Percentiles rank a stretch among this genome's conserved stretches.
phyloP scores from a whole-genome alignment of 2,888 invertebrate species.

The Phytoseiulus persimilis region DNA sequence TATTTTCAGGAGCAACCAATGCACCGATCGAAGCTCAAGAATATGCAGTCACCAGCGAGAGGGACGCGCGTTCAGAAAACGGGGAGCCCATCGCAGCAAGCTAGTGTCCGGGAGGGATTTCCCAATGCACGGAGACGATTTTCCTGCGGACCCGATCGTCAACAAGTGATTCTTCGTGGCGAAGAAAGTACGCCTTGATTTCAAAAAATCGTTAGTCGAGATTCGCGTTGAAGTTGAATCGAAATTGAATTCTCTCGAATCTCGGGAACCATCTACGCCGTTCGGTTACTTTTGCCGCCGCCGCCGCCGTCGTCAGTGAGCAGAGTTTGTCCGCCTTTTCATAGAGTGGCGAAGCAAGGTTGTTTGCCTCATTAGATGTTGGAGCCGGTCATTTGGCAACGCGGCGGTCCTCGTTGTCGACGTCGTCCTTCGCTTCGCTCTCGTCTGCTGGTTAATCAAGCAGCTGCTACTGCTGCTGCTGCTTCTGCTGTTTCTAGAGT shows the following conservation, averaged over 20 bases:
- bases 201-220: too few species aligned
- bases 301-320: not conserved
- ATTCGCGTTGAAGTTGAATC: too few species aligned
- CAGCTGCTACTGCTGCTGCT: not conserved
- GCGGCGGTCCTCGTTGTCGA: not conserved
- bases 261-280: not conserved
- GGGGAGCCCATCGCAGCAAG: too few species aligned
- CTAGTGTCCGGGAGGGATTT: too few species aligned
- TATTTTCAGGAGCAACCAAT: too few species aligned
- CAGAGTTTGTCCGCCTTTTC: not conserved
- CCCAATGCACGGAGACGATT: too few species aligned
- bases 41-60: too few species aligned
- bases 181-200: too few species aligned
- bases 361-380: slow-evolving; percentile 5
- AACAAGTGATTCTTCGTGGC: too few species aligned
- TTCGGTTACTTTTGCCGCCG: not conserved
- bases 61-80: too few species aligned
- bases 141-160: too few species aligned
- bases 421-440: not conserved
- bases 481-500: not conserved
- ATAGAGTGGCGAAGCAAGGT: not conserved
- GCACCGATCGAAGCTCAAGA: too few species aligned
- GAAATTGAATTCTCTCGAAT: not conserved
- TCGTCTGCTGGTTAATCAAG: slow-evolving; percentile 5
- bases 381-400: not conserved